These are phyloP conservation scores for Odontothrips loti DNA, from an alignment of 2,888 invertebrate genomes.

Conservation along the genomic window DNA sequence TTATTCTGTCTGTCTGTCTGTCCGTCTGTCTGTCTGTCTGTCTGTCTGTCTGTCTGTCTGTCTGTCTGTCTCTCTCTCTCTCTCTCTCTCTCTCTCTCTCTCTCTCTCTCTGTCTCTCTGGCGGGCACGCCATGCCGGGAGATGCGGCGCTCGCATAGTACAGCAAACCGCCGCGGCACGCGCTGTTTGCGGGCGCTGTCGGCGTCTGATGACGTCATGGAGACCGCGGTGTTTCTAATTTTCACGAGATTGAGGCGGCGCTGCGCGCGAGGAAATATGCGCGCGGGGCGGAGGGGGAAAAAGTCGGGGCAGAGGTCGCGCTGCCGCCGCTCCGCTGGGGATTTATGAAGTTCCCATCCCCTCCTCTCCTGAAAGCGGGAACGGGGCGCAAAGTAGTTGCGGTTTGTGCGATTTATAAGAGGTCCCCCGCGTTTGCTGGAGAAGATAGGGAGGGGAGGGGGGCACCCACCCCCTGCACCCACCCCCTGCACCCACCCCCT, in stretches of 20 bases:
- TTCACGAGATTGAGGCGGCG: neutral
- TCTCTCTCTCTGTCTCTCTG: too few species aligned
- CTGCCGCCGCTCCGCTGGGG: neutral
- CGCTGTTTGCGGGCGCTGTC: neutral
- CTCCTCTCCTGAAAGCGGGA: neutral
- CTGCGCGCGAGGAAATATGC: too few species aligned
- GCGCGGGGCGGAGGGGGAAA: neutral
- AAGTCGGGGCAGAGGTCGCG: neutral
- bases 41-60: neutral
- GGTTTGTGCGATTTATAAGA: conserved; percentile 6
- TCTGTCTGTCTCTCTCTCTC: neutral
- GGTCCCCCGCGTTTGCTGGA: neutral
- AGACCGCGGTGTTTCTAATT: neutral
- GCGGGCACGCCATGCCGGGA: too few species aligned
- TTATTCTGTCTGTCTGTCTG: too few species aligned
- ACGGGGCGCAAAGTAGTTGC: conserved; percentile 11
- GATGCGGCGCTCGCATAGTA: too few species aligned
- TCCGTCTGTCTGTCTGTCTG: too few species aligned
- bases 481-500: neutral
- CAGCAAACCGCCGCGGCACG: neutral
- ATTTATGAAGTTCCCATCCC: neutral
- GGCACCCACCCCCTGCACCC: too few species aligned
- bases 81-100: neutral
- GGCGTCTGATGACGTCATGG: neutral
- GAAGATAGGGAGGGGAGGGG: too few species aligned